Conservation (phyloP, 2,113 vertebrate genomes). For the Chrysochloris asiatica region DNA sequence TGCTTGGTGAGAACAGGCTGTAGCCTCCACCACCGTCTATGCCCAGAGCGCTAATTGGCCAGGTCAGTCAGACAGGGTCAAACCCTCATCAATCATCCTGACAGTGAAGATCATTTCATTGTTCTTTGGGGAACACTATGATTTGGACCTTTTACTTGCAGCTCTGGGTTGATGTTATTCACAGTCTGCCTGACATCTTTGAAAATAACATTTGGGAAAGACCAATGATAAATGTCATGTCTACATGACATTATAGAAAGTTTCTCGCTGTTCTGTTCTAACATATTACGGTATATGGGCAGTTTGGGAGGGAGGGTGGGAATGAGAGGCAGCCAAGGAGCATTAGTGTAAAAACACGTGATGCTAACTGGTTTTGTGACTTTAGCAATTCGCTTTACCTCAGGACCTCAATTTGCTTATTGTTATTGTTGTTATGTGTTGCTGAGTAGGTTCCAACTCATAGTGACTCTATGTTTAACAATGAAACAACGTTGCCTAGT, state of each 20-base stretch:
- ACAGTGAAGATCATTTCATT: not conserved
- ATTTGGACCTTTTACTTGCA: not conserved
- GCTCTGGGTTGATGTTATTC: not conserved
- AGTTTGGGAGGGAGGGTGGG: not conserved
- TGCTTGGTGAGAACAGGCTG: not conserved
- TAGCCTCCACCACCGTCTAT: not conserved
- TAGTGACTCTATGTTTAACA: not conserved
- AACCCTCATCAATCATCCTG: not conserved
- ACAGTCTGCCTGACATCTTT: not conserved
- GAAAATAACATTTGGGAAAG: not conserved
- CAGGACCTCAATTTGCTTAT: not conserved
- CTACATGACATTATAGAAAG: not conserved
- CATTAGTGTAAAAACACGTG: not conserved
- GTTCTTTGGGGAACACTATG: not conserved
- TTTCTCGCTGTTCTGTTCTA: not conserved
- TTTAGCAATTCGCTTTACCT: conserved; percentile 19
- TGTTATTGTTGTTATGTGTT: not conserved
- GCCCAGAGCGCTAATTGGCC: not conserved
- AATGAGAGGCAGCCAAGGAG: not conserved
- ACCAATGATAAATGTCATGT: not conserved
- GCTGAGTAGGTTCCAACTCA: not conserved
- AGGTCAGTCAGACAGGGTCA: not conserved
- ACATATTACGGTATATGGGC: not conserved
- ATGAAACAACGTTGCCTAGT: not conserved
- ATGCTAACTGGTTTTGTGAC: not conserved